Conservation (phyloP, 2,797 vertebrate species). For the Brotula barbata region DNA sequence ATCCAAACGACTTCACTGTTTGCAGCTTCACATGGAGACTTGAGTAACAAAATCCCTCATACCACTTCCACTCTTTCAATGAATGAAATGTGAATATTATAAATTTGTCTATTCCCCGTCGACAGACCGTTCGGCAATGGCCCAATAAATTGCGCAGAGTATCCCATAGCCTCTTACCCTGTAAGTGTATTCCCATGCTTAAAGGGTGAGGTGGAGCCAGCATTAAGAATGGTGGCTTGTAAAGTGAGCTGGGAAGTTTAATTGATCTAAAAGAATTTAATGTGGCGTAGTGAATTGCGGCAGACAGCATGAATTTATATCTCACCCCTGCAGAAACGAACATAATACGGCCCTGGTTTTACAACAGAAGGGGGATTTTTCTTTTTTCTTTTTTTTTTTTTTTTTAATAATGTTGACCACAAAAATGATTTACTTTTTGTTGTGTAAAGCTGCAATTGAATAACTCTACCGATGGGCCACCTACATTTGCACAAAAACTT, state of each 20-base stretch:
- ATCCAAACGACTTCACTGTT: background rate
- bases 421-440: constrained; percentile 84
- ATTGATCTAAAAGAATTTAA: constrained; percentile 86
- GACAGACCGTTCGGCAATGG: constrained; percentile 63
- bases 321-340: constrained; percentile 73
- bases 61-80: constrained; percentile 40
- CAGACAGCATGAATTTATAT: constrained; percentile 84
- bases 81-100: constrained; percentile 64
- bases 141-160: constrained; percentile 69
- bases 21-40: background rate
- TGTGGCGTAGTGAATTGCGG: constrained; percentile 83
- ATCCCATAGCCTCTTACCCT: constrained; percentile 42
- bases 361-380: constrained; percentile 70
- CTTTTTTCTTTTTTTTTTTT: no score
- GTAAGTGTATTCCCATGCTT: constrained; percentile 65
- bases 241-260: constrained; percentile 85
- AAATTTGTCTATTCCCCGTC: constrained; percentile 61
- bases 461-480: constrained; percentile 61
- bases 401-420: constrained; percentile 79
- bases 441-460: constrained; percentile 75
- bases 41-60: constrained; percentile 3
- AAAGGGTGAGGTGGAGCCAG: constrained; percentile 52
- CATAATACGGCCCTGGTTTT: constrained; percentile 83
- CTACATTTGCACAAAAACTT: constrained; percentile 48
- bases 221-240: constrained; percentile 81